These are phyloP conservation scores for Mus spretus DNA, from an alignment of 2,797 vertebrate genomes.

Conservation along the genomic window DNA sequence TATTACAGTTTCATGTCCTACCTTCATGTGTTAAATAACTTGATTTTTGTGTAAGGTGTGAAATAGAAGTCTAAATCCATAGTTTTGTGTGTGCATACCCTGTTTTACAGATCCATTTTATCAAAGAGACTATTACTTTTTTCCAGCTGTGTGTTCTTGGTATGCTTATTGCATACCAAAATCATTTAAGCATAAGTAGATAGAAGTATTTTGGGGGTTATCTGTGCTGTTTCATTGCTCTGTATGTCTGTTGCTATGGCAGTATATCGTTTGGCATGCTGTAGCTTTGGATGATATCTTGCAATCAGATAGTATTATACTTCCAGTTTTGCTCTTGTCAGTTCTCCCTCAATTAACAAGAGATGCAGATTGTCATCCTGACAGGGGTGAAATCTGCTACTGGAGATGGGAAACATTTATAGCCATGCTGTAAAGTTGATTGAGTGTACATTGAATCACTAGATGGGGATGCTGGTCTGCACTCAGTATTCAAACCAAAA, in stretches of 20 bases:
- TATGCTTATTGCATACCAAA: not conserved
- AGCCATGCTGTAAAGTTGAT: not conserved
- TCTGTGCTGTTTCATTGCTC: not conserved
- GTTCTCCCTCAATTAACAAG: not conserved
- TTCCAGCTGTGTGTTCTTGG: not conserved
- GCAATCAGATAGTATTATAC: not conserved
- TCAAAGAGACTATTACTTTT: not conserved
- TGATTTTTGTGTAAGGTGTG: not conserved
- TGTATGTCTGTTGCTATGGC: not conserved
- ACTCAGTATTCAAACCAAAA: not conserved
- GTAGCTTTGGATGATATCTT: not conserved
- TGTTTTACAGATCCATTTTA: not conserved
- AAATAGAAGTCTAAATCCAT: not conserved
- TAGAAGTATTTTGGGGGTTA: not conserved
- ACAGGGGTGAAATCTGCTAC: not conserved
- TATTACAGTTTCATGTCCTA: not conserved
- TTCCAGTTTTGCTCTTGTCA: slow-evolving; percentile 6
- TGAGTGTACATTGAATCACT: not conserved
- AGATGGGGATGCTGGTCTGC: not conserved
- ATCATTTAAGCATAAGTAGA: not conserved
- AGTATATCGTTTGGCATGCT: not conserved
- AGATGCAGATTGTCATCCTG: not conserved
- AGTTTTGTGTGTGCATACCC: not conserved
- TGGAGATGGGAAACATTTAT: not conserved
- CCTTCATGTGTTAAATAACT: not conserved